These are phyloP conservation scores for Neoitamus cyanurus DNA, from an alignment of 2,888 invertebrate genomes.

Conservation along the genomic window DNA sequence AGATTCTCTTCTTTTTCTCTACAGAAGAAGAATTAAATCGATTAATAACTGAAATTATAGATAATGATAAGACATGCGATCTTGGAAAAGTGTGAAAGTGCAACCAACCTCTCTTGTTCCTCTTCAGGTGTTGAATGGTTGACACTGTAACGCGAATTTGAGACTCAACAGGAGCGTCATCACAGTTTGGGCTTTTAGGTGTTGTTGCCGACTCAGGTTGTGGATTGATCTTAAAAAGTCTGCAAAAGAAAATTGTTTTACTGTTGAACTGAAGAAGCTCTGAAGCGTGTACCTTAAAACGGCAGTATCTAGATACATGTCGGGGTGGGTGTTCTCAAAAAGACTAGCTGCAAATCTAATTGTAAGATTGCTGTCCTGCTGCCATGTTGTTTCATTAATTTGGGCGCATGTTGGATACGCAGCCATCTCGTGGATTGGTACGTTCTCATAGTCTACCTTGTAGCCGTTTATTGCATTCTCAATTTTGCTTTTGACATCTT, in stretches of 20 bases:
- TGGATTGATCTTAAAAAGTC: conserved; percentile 62
- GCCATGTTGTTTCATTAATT: conserved; percentile 61
- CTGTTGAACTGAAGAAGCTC: too few relatives aligned
- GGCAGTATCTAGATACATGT: conserved; percentile 61
- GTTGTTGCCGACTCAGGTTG: conserved; percentile 51
- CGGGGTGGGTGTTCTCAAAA: conserved; percentile 59
- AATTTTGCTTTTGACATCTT: conserved; percentile 59
- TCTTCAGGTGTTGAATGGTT: conserved; percentile 61
- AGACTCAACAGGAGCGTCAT: conserved; percentile 57
- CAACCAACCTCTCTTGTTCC: conserved; percentile 60
- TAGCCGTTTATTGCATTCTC: conserved; percentile 57
- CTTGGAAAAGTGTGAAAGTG: not conserved
- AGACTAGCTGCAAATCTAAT: conserved; percentile 62
- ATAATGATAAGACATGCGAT: not conserved
- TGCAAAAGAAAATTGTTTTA: not conserved
- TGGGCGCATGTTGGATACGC: conserved; percentile 64
- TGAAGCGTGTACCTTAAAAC: conserved; percentile 57
- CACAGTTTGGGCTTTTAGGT: conserved; percentile 50
- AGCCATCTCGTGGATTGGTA: conserved; percentile 62
- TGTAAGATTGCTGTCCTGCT: conserved; percentile 61
- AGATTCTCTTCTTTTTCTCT: conserved; percentile 65
- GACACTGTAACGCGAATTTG: conserved; percentile 65
- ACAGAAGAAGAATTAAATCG: conserved; percentile 42
- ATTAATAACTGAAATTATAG: conserved; percentile 13
- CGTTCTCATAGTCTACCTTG: conserved; percentile 27